Conservation (phyloP, 2,797 vertebrate genomes). For the Acestrorhynchus altus region DNA sequence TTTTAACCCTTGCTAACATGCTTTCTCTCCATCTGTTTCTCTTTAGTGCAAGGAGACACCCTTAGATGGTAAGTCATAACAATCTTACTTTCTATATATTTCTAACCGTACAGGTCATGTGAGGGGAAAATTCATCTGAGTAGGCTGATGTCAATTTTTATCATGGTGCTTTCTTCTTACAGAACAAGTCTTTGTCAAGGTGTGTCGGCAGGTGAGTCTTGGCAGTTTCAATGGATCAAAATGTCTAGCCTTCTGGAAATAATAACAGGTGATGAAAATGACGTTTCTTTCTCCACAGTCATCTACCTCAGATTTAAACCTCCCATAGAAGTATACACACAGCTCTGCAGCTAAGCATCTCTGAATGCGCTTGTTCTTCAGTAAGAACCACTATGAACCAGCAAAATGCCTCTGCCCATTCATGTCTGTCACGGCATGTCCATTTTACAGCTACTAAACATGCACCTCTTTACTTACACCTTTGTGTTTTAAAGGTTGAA, state of each 20-base stretch:
- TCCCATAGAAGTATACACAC: slow-evolving; percentile 7
- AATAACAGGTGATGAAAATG: neutral
- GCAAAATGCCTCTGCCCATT: fast-evolving
- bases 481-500: slow-evolving; percentile 15
- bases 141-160: no score
- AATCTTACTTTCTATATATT: neutral
- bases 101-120: neutral
- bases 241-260: neutral
- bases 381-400: slow-evolving; percentile 40
- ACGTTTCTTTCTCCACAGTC: neutral
- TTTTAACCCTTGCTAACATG: no score
- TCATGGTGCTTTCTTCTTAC: no score
- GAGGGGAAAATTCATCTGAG: no score
- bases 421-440: neutral
- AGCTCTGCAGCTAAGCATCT: slow-evolving; percentile 57
- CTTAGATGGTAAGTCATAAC: neutral
- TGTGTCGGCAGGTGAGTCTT: neutral
- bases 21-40: no score
- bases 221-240: neutral
- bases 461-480: no score
- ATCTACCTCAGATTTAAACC: neutral
- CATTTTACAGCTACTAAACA: neutral
- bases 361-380: slow-evolving; percentile 51
- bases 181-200: no score
- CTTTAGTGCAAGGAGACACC: neutral